A percentile compares a stretch with the other conserved stretches of the same genome.
Evolutionary conservation across 2,113 vertebrate genomes (phyloP).

Genomic region (Amphilophus citrinellus): DNA sequence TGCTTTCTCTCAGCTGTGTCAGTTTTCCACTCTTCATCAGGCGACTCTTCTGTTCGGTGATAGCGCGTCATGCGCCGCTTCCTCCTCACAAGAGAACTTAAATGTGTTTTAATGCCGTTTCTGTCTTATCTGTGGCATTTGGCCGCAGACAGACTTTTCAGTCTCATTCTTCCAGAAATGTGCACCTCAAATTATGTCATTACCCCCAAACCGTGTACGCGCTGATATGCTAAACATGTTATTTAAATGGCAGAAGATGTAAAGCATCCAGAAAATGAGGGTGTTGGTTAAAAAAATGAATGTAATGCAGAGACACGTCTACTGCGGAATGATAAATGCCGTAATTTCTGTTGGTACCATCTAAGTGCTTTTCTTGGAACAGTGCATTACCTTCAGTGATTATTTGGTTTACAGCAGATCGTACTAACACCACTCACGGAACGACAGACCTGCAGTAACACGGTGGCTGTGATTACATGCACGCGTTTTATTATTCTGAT

Average conservation of each 20-base stretch:
- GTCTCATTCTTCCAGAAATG: slow-evolving; percentile 36
- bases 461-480: neutral
- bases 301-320: slow-evolving; percentile 72
- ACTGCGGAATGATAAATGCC: slow-evolving; percentile 67
- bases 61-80: slow-evolving; percentile 83
- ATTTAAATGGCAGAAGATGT: slow-evolving; percentile 34
- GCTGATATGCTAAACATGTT: slow-evolving; percentile 31
- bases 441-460: slow-evolving; percentile 20
- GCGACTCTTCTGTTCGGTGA: slow-evolving; percentile 47
- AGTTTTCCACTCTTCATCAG: slow-evolving; percentile 41
- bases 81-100: slow-evolving; percentile 33
- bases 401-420: slow-evolving; percentile 64
- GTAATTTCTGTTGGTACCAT: slow-evolving; percentile 51
- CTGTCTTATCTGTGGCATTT: slow-evolving; percentile 8
- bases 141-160: slow-evolving; percentile 26
- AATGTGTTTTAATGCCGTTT: neutral
- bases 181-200: slow-evolving; percentile 65
- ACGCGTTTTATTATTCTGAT: neutral
- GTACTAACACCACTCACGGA: slow-evolving; percentile 23
- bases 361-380: slow-evolving; percentile 64
- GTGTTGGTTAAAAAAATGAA: slow-evolving; percentile 57
- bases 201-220: slow-evolving; percentile 20
- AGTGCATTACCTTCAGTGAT: slow-evolving; percentile 36
- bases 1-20: slow-evolving; percentile 37
- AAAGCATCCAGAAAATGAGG: slow-evolving; percentile 59